Base-by-base conservation (phyloP, 1,140 invertebrate genomes). In the Drosophila busckii region DNA sequence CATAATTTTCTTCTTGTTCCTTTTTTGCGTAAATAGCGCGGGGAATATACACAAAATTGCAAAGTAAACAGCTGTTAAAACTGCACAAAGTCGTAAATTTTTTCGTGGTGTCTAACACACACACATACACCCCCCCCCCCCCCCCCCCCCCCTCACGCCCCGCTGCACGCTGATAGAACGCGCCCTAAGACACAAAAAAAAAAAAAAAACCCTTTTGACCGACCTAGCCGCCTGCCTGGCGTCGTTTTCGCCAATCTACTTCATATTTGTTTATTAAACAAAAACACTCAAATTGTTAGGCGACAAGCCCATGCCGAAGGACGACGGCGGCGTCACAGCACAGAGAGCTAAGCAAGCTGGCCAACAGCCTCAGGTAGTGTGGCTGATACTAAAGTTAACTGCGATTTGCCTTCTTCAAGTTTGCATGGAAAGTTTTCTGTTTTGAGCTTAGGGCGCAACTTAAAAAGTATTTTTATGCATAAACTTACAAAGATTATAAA, bases 231-330 rank as follows among this genome's bases (percentile, higher is more conserved):
- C 70, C 70, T 78, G 50, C 26, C 23, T 66, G 71, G 70, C 70
- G 70, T 78, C 62, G 49, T 53, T 48, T 34, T 23, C 66, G 63
- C 60, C 46, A 76, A 73, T 75, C 48, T 45, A 38, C 54, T 56
- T 52, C n/a, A n/a, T 75, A 68, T 75, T 78, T 76, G 70, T 76
- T 76, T 78, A 76, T 66, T 78, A 62, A 76, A 78, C 50, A 76
- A 78, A 76, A 76, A 66, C 70, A 76, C 66, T 70, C 12, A 78
- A 76, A 70, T 70, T 78, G 48, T 55, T 48, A 31, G 48, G 40
- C 50, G 67, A 42, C 71, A 78, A 67, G 70, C 64, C 70, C 70
- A 75, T 29, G 3, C 10, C 9, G 6, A 28, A 19, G 10, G 4
- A n/a, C 20, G 22, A 42, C n/a, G n/a, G n/a, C n/a, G n/a, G n/a